Percentiles rank a stretch among this genome's conserved stretches.
Evolutionary conservation across 2,888 invertebrate species (phyloP).

Genomic region (Dryadula phaetusa): DNA sequence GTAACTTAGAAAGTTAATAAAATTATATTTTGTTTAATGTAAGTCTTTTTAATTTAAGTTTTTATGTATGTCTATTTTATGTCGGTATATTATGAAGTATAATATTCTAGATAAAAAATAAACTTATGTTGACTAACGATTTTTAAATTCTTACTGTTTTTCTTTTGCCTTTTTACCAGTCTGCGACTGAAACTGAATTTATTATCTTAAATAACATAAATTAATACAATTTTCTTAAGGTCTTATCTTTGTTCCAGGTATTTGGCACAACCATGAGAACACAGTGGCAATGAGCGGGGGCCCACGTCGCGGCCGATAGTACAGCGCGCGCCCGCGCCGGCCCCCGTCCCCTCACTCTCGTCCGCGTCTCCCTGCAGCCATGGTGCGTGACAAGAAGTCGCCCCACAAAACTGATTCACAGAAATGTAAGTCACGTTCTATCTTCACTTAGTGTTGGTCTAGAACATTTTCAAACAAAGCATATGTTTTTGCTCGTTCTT

Average conservation of each 20-base stretch:
- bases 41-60: background rate
- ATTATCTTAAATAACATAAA: too few relatives aligned
- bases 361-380: slow-evolving; percentile 63
- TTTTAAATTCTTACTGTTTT: too few relatives aligned
- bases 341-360: slow-evolving; percentile 51
- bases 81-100: too few relatives aligned
- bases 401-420: slow-evolving; percentile 80
- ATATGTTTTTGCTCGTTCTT: background rate
- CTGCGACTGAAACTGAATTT: too few relatives aligned
- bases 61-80: background rate
- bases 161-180: too few relatives aligned
- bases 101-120: too few relatives aligned
- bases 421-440: slow-evolving; percentile 66
- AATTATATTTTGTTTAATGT: background rate
- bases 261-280: slow-evolving; percentile 79
- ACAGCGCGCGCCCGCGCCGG: slow-evolving; percentile 69
- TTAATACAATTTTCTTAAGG: too few relatives aligned
- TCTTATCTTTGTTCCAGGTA: slow-evolving; percentile 59
- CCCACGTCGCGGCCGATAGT: slow-evolving; percentile 76
- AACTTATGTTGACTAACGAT: too few relatives aligned
- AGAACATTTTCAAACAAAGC: background rate
- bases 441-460: slow-evolving; percentile 41
- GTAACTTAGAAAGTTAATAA: background rate
- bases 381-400: slow-evolving; percentile 81
- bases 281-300: slow-evolving; percentile 71